These are phyloP conservation scores for Syrmaticus mikado DNA, from an alignment of 2,113 vertebrate genomes.

Conservation along the genomic window DNA sequence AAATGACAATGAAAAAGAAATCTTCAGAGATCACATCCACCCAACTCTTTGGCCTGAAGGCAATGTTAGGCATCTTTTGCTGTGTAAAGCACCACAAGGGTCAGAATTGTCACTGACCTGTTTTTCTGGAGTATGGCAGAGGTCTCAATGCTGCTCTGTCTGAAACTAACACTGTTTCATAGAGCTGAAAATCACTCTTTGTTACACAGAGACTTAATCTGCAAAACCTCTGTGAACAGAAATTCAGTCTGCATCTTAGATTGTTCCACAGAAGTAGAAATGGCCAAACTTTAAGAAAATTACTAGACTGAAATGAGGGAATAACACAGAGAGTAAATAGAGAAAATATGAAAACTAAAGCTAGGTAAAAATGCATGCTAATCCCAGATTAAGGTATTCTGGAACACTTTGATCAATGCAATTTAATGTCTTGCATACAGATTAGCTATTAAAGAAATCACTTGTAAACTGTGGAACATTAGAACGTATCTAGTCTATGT, in stretches of 20 bases:
- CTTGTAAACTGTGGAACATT: background rate
- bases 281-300: background rate
- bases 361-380: background rate
- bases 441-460: background rate
- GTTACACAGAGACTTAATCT: background rate
- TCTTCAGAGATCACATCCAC: background rate
- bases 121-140: background rate
- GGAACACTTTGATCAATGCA: background rate
- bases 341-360: background rate
- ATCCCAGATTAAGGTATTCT: background rate
- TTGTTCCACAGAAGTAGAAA: background rate
- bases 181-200: background rate
- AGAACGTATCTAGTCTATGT: background rate
- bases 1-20: background rate
- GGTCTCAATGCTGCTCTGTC: background rate
- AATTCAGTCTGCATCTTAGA: background rate
- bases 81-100: background rate
- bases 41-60: background rate
- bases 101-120: background rate
- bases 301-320: background rate
- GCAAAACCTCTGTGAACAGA: background rate
- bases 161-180: background rate
- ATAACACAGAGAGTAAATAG: background rate
- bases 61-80: background rate
- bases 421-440: background rate